Conservation (phyloP, 2,113 vertebrate genomes). For the Ondatra zibethicus region DNA sequence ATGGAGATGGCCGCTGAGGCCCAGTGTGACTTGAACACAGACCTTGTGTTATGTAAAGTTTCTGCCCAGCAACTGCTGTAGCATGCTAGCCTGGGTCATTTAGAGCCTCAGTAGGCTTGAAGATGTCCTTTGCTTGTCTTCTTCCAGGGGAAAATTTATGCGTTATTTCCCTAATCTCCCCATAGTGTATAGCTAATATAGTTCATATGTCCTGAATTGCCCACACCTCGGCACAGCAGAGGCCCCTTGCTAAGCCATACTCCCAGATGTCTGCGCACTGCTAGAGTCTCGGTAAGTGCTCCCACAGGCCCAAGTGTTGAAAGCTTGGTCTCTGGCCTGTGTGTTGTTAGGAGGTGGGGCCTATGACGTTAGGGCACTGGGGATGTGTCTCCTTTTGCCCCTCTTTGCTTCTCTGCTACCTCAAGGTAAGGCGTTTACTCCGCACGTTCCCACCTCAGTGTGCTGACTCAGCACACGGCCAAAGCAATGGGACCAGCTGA, state of each 20-base stretch:
- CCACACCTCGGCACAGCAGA: neutral
- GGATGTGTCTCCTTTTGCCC: neutral
- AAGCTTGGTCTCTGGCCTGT: neutral
- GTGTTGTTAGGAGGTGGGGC: neutral
- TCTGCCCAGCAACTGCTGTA: rapidly evolving
- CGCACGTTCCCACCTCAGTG: rapidly evolving
- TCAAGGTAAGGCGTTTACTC: neutral
- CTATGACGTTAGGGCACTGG: neutral
- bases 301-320: no score
- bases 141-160: neutral
- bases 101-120: neutral
- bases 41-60: rapidly evolving
- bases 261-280: neutral
- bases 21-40: neutral
- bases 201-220: neutral
- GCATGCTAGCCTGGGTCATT: neutral
- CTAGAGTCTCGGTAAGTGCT: neutral
- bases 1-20: rapidly evolving
- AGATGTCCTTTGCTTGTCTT: neutral
- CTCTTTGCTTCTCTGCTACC: neutral
- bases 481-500: neutral
- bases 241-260: neutral
- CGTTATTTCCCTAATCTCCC: neutral
- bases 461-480: neutral
- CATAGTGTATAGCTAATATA: neutral